Conservation (phyloP, 2,888 invertebrate genomes). For the Cataglyphis cursor region DNA sequence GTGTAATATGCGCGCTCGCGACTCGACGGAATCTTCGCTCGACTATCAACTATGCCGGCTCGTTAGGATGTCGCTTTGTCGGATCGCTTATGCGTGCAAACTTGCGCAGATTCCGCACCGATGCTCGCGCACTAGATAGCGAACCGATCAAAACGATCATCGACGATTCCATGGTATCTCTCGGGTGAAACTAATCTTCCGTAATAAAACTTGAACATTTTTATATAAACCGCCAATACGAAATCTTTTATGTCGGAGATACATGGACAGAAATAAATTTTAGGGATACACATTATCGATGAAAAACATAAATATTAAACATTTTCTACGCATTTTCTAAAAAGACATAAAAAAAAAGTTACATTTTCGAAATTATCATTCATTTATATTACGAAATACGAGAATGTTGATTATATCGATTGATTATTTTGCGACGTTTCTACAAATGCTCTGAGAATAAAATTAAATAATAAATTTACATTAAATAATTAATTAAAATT, state of each 20-base stretch:
- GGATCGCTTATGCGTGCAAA: slow-evolving; percentile 56
- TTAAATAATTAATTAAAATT: not conserved
- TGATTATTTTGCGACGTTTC: not conserved
- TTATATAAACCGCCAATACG: not conserved
- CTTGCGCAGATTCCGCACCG: slow-evolving; percentile 56
- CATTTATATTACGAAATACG: not conserved
- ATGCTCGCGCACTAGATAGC: slow-evolving; percentile 49
- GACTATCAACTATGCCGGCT: slow-evolving; percentile 53
- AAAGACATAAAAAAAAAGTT: not conserved
- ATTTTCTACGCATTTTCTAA: not conserved
- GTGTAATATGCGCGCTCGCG: not conserved
- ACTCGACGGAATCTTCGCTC: slow-evolving; percentile 48
- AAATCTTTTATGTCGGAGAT: not conserved
- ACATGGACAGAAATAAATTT: not conserved
- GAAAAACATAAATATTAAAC: not conserved
- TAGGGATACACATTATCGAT: not conserved
- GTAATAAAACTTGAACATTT: slow-evolving; percentile 18
- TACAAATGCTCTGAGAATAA: not conserved
- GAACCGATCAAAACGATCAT: slow-evolving; percentile 45
- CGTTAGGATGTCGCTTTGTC: slow-evolving; percentile 54
- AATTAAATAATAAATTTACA: not conserved
- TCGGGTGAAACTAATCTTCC: slow-evolving; percentile 16
- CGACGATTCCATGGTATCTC: slow-evolving; percentile 52
- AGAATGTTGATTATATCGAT: not conserved
- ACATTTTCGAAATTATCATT: not conserved